Conservation (phyloP, 2,888 invertebrate genomes). For the Netelia inedita region DNA sequence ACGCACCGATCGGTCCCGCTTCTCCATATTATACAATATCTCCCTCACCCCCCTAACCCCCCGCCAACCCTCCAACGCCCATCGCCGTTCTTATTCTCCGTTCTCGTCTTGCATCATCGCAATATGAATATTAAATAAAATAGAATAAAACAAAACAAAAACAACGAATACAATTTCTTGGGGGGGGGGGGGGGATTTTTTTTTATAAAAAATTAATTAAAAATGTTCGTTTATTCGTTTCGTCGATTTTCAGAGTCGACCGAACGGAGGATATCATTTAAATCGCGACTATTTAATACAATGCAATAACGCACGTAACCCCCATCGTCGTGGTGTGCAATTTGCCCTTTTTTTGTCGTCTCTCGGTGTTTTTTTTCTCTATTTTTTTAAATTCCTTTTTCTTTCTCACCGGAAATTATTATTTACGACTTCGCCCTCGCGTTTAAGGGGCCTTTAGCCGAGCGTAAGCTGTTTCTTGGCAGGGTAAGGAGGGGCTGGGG, state of each 20-base stretch:
- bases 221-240: not conserved
- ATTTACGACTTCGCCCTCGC: slow-evolving; percentile 46
- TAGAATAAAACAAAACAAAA: not conserved
- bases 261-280: not conserved
- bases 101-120: slow-evolving; percentile 58
- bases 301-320: not conserved
- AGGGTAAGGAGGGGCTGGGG: slow-evolving; percentile 49
- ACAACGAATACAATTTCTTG: not conserved
- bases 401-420: slow-evolving; percentile 34
- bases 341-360: not conserved
- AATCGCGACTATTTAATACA: slow-evolving; percentile 11
- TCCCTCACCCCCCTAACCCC: too few species aligned
- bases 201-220: not conserved
- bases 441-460: slow-evolving; percentile 52
- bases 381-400: not conserved
- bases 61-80: slow-evolving; percentile 58
- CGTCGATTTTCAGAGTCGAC: not conserved
- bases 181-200: too few species aligned
- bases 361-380: not conserved
- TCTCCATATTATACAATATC: slow-evolving; percentile 45
- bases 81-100: slow-evolving; percentile 57
- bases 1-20: slow-evolving; percentile 65
- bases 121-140: slow-evolving; percentile 52
- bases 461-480: slow-evolving; percentile 27
- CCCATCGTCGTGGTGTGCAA: not conserved